These are phyloP conservation scores for Chrysina gloriosa DNA, from an alignment of 2,888 invertebrate genomes.

Conservation along the genomic window DNA sequence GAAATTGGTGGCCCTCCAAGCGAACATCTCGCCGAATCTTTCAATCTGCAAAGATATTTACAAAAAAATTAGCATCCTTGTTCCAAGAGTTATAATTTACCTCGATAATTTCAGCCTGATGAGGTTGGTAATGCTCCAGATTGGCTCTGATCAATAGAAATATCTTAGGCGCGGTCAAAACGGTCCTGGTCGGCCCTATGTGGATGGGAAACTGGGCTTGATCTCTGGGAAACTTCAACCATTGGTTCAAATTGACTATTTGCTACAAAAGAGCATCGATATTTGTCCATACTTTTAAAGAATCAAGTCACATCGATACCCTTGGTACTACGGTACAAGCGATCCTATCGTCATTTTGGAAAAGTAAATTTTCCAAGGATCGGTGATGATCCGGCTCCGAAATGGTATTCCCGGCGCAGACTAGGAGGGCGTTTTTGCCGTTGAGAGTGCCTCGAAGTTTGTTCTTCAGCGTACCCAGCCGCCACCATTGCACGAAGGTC, in stretches of 20 bases:
- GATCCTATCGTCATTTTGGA: conserved; percentile 66
- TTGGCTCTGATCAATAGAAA: conserved; percentile 57
- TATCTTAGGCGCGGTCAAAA: conserved; percentile 54
- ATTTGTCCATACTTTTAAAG: too few relatives aligned
- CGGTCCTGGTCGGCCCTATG: conserved; percentile 50
- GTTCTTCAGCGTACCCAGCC: conserved; percentile 76
- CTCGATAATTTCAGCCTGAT: conserved; percentile 59
- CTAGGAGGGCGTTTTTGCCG: conserved; percentile 60
- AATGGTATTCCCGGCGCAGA: conserved; percentile 56
- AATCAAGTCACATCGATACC: conserved; percentile 65
- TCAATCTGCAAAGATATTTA: conserved; percentile 72
- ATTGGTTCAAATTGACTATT: conserved; percentile 65
- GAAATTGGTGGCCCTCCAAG: conserved; percentile 82
- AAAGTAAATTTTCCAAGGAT: conserved; percentile 71
- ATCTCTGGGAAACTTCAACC: conserved; percentile 67
- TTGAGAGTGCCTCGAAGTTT: conserved; percentile 70
- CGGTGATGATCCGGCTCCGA: conserved; percentile 55
- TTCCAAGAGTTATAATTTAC: conserved; percentile 48
- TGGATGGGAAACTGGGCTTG: conserved; percentile 62
- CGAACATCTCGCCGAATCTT: conserved; percentile 80
- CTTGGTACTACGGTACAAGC: conserved; percentile 70
- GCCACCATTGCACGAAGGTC: conserved; percentile 85
- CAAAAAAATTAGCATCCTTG: background rate
- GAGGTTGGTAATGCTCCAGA: conserved; percentile 57
- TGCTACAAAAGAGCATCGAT: conserved; percentile 58